phyloP scores from a whole-genome alignment of 2,113 vertebrate species.

The Indicator indicator region DNA sequence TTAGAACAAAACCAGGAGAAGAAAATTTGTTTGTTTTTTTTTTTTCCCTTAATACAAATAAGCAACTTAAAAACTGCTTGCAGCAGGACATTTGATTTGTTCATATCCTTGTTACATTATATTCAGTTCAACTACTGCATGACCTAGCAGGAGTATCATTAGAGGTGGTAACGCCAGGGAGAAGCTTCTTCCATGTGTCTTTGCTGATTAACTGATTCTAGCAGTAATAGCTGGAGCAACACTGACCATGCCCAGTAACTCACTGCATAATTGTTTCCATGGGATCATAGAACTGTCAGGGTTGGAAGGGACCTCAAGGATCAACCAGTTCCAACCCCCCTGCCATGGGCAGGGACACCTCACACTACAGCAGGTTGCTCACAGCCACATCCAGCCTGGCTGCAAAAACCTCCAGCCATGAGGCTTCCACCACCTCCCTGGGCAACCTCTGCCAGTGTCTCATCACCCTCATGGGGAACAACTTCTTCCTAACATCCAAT shows the following conservation, averaged over 20 bases:
- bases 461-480: too few relatives aligned
- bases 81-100: background rate
- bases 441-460: too few relatives aligned
- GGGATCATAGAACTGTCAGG: too few relatives aligned
- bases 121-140: background rate
- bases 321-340: too few relatives aligned
- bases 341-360: too few relatives aligned
- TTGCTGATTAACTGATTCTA: background rate
- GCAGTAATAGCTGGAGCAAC: background rate
- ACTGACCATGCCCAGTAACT: background rate
- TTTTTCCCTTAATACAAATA: background rate
- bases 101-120: background rate
- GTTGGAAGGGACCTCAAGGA: too few relatives aligned
- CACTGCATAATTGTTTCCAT: background rate
- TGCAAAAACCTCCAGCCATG: too few relatives aligned
- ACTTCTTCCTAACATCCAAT: too few relatives aligned
- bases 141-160: background rate
- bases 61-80: background rate
- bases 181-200: background rate
- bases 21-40: background rate
- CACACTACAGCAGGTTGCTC: too few relatives aligned
- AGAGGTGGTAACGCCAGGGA: background rate
- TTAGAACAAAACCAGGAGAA: background rate
- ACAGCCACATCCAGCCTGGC: too few relatives aligned
- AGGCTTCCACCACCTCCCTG: too few relatives aligned